phyloP scores from a whole-genome alignment of 2,888 invertebrate species.

The Agapostemon virescens region DNA sequence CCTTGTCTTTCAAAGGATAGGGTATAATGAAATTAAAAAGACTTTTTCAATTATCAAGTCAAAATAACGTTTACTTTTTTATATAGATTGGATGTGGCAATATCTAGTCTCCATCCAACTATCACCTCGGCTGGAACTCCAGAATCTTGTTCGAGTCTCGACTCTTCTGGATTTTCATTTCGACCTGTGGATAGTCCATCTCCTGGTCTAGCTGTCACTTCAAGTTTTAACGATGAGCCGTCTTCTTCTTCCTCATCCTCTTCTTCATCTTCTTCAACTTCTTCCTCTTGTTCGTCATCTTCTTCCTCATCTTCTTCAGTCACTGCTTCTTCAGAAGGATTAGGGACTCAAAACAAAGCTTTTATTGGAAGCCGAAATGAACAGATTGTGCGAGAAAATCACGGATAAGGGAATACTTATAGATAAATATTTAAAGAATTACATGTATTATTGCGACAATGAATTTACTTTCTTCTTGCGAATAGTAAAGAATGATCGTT shows the following conservation, averaged over 20 bases:
- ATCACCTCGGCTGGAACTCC: constrained; percentile 84
- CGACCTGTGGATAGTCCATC: constrained; percentile 83
- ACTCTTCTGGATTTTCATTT: constrained; percentile 83
- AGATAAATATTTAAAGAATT: constrained; percentile 30
- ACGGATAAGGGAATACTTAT: constrained; percentile 71
- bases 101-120: constrained; percentile 81
- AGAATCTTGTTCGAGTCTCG: constrained; percentile 84
- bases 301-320: constrained; percentile 33
- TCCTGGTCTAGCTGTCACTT: constrained; percentile 77
- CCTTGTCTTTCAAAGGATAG: neutral
- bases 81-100: constrained; percentile 72
- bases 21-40: neutral
- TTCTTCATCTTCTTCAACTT: constrained; percentile 37
- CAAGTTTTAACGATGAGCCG: constrained; percentile 77
- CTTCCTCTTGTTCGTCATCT: constrained; percentile 14
- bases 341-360: constrained; percentile 68
- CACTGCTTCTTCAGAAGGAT: constrained; percentile 67
- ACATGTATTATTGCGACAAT: constrained; percentile 33
- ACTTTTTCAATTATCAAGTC: constrained; percentile 2
- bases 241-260: constrained; percentile 64
- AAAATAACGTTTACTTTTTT: constrained; percentile 14
- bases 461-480: constrained; percentile 32
- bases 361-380: constrained; percentile 67
- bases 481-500: constrained; percentile 40
- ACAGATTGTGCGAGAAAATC: constrained; percentile 70